Evolutionary conservation across 2,888 invertebrate species (phyloP), one percentile per base, ranked within the genome.

Genomic region (Peribatodes rhomboidaria): DNA sequence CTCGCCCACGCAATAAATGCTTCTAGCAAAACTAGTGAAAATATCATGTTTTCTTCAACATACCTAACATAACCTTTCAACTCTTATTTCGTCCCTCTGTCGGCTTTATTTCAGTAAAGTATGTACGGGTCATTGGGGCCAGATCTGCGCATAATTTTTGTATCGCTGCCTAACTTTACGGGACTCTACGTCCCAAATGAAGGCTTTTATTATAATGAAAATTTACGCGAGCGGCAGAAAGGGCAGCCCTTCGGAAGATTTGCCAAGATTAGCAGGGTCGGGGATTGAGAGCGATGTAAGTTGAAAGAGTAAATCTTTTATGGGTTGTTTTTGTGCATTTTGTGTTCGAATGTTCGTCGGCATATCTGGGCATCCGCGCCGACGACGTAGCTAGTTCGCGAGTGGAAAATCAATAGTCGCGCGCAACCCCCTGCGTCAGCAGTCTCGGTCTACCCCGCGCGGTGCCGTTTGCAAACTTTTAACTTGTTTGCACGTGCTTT

Each of bases 331-430:
- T 54, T 62, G 64, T 65, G 68, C 58, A 67, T 65, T 60, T 59
- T 63, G 63, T 67, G 61, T 69, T 77, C 70, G 77, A 78, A 76
- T 82, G 78, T 81, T 66, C 65, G 52, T 41, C 60, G 39, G 60
- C 20, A 31, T 52, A 65, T 67, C 69, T 68, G 83, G 81, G 81
- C 82, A 84, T 83, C 78, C 78, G 71, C 71, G 75, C 78, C 78
- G 79, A 74, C 76, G 76, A 75, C 74, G 77, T 74, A 74, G 77
- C 78, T 74, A 69, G 82, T 80, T 72, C 77, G 74, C 69, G 76
- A 70, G 69, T 50, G 71, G 76, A 85, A 89, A 92, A 92, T 92
- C 92, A 84, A 92, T 92, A 92, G 90, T 80, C 90, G 90, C 92
- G 92, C 92, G 92, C 92, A 90, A 76, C 72, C 68, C 74, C 66